Conservation (phyloP, 2,888 invertebrate species). For the Petrophora chlorosata region DNA sequence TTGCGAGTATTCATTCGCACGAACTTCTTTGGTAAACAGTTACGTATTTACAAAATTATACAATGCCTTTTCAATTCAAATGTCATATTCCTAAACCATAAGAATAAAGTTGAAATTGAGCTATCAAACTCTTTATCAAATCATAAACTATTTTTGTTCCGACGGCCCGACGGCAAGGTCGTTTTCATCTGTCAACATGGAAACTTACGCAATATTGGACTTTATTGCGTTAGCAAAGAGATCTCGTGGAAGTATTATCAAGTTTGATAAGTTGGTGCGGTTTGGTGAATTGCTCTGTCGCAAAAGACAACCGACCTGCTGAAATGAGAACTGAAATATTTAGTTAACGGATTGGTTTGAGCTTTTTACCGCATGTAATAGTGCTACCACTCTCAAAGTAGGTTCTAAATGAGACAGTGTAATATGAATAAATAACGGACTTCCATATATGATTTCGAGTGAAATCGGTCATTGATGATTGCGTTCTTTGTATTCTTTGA, state of each 20-base stretch:
- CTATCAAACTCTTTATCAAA: slow-evolving; percentile 9
- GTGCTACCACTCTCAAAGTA: too few relatives aligned
- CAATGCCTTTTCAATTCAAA: not conserved
- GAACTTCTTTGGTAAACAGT: slow-evolving; percentile 41
- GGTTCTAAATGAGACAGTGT: not conserved
- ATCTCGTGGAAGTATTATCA: not conserved
- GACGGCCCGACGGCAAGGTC: slow-evolving; percentile 33
- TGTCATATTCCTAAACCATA: slow-evolving; percentile 15
- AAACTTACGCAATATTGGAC: slow-evolving; percentile 31
- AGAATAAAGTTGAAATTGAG: slow-evolving; percentile 20
- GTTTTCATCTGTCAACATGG: slow-evolving; percentile 28
- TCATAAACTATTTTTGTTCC: slow-evolving; percentile 18
- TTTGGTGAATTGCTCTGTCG: slow-evolving; percentile 10
- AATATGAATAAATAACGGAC: slow-evolving; percentile 10
- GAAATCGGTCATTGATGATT: slow-evolving; percentile 21
- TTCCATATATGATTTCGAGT: slow-evolving; percentile 22
- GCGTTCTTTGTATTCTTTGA: not conserved
- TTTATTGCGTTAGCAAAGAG: slow-evolving; percentile 25
- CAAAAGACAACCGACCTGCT: slow-evolving; percentile 5
- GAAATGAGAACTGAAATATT: not conserved
- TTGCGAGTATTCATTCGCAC: slow-evolving; percentile 28
- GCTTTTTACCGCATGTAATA: too few relatives aligned
- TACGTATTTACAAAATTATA: slow-evolving; percentile 33
- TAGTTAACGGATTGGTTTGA: too few relatives aligned
- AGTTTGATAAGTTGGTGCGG: slow-evolving; percentile 1